phyloP scores from a whole-genome alignment of 2,113 vertebrate genomes.

The Entomyzon cyanotis region DNA sequence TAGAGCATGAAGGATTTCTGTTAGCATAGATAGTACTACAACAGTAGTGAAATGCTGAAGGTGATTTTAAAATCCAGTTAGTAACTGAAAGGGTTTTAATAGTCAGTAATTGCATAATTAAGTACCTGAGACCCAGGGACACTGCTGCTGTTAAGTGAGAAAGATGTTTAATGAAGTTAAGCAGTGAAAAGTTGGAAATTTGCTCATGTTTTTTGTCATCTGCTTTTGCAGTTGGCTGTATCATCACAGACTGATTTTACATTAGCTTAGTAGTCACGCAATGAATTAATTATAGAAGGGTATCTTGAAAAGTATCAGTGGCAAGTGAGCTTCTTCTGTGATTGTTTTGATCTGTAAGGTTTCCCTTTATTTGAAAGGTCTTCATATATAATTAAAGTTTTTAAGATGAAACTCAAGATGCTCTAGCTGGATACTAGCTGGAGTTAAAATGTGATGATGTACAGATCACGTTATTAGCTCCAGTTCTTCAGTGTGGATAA shows the following conservation, averaged over 20 bases:
- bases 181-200: not conserved
- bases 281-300: not conserved
- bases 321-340: not conserved
- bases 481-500: not conserved
- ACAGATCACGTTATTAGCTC: not conserved
- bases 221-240: not conserved
- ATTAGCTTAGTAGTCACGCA: not conserved
- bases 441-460: not conserved
- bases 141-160: not conserved
- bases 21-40: not conserved
- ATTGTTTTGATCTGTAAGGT: not conserved
- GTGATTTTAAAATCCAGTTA: not conserved
- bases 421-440: not conserved
- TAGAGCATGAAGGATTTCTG: not conserved
- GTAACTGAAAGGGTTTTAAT: not conserved
- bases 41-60: not conserved
- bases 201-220: not conserved
- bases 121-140: not conserved
- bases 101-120: not conserved
- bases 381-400: not conserved
- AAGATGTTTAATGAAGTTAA: not conserved
- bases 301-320: not conserved
- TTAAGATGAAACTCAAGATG: not conserved
- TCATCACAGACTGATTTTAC: not conserved
- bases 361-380: not conserved